phyloP scores from a whole-genome alignment of 2,113 vertebrate species.

The Abramis brama region DNA sequence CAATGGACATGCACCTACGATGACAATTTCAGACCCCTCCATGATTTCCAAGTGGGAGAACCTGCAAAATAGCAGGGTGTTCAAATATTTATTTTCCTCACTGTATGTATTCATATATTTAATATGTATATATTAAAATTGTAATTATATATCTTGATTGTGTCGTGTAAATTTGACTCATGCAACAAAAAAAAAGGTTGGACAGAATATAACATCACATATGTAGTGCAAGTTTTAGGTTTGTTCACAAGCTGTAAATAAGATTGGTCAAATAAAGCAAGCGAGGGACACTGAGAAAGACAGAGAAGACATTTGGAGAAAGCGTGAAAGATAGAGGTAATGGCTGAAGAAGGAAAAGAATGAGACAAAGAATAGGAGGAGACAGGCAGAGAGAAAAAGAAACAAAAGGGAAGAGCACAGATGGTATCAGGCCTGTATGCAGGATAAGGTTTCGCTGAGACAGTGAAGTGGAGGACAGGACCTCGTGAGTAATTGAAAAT shows the following conservation, averaged over 20 bases:
- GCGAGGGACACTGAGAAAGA: background rate
- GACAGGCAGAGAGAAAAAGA: conserved; percentile 31
- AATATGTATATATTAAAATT: too few species aligned
- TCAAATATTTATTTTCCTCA: too few species aligned
- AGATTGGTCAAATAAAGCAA: background rate
- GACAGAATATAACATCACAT: background rate
- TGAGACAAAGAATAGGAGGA: conserved; percentile 18
- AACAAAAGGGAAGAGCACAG: conserved; percentile 41
- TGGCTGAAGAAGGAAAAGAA: conserved; percentile 27
- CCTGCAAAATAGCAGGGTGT: too few species aligned
- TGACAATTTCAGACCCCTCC: too few species aligned
- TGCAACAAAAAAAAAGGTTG: background rate
- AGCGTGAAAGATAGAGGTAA: conserved; percentile 17
- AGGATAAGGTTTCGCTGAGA: conserved; percentile 51
- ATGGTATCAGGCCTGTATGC: conserved; percentile 49
- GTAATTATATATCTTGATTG: background rate
- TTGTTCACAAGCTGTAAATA: background rate
- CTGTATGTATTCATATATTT: too few species aligned
- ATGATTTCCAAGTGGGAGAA: too few species aligned
- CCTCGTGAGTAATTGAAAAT: conserved; percentile 54
- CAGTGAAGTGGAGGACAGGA: conserved; percentile 49
- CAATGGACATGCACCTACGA: too few species aligned
- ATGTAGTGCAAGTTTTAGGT: background rate
- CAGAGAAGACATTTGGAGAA: conserved; percentile 3
- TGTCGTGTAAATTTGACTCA: background rate